Conservation (phyloP, 2,888 invertebrate genomes). For the Pseudococcus jackbeardsleyi region DNA sequence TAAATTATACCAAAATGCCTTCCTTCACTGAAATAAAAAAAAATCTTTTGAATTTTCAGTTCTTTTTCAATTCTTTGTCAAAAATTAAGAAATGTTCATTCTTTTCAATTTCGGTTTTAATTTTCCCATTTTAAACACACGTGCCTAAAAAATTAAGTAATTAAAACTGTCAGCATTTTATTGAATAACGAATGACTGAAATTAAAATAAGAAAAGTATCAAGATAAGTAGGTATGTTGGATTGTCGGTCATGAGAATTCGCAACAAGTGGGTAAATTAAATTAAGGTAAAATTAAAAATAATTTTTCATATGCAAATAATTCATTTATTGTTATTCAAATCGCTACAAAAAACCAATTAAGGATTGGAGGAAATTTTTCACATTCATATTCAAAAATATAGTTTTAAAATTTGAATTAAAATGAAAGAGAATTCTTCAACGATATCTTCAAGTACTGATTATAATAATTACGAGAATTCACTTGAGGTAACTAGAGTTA, state of each 20-base stretch:
- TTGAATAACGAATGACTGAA: no score
- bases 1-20: no score
- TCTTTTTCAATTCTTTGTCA: no score
- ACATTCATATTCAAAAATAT: not conserved
- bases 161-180: not conserved
- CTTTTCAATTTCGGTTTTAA: no score
- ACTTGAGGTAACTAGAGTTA: no score
- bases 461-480: not conserved
- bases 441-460: not conserved
- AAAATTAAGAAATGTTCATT: no score
- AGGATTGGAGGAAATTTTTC: not conserved
- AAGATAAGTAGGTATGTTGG: not conserved
- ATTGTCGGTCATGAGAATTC: not conserved
- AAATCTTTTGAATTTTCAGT: no score
- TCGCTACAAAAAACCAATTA: not conserved
- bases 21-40: no score
- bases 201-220: no score
- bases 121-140: no score
- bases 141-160: not conserved
- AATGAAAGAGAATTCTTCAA: not conserved
- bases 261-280: not conserved
- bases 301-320: not conserved
- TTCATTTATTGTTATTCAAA: constrained; percentile 1
- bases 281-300: not conserved
- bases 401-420: not conserved